Conservation (phyloP, 1,140 invertebrate genomes). For the Tribolium castaneum region DNA sequence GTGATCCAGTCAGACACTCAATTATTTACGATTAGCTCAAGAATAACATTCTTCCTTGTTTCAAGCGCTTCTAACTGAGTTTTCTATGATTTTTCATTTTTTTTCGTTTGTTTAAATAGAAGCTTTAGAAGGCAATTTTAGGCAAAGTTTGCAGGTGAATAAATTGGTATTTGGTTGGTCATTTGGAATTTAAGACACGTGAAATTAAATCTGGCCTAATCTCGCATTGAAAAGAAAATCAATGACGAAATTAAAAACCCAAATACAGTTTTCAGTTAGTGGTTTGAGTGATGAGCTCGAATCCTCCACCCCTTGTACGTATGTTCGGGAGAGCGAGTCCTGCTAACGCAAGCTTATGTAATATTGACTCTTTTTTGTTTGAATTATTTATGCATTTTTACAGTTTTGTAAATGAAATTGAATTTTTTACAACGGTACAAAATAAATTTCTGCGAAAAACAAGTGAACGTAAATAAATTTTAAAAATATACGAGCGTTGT, state of each 20-base stretch:
- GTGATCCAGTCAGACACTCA: too few species aligned
- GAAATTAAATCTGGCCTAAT: background rate
- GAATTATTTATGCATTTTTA: conserved; percentile 46
- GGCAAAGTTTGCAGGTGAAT: too few species aligned
- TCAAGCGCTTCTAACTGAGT: too few species aligned
- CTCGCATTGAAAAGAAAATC: conserved; percentile 1
- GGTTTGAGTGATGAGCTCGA: conserved; percentile 27
- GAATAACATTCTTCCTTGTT: too few species aligned
- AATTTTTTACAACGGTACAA: conserved; percentile 41
- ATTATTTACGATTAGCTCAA: too few species aligned
- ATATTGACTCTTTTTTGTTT: conserved; percentile 46
- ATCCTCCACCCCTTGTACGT: background rate
- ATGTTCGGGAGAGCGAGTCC: conserved; percentile 18
- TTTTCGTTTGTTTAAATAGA: too few species aligned
- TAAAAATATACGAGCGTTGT: conserved; percentile 28
- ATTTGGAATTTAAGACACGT: background rate
- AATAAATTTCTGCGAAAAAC: conserved; percentile 36
- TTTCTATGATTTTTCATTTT: too few species aligned
- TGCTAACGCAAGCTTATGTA: conserved; percentile 47
- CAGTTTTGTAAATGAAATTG: conserved; percentile 45
- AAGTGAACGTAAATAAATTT: conserved; percentile 28
- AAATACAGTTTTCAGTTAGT: conserved; percentile 3
- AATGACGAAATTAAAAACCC: conserved; percentile 19
- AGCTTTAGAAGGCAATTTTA: too few species aligned
- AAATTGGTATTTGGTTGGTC: too few species aligned